These are phyloP conservation scores for Leptopilina boulardi DNA, from an alignment of 1,140 invertebrate species.

Conservation along the genomic window DNA sequence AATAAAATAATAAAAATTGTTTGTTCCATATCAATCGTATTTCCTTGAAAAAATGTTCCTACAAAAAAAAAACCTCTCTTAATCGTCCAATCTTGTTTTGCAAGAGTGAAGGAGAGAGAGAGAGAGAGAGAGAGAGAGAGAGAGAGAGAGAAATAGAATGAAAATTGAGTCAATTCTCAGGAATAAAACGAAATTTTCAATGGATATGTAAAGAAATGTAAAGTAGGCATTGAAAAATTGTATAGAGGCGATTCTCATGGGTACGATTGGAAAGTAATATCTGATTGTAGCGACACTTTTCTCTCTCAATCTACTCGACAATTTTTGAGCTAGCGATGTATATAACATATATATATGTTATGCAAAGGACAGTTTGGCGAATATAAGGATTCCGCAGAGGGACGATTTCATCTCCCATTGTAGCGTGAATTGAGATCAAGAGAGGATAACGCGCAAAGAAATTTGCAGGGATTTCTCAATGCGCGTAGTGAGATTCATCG, in stretches of 20 bases:
- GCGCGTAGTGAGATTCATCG: conserved; percentile 22
- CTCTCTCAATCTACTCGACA: not conserved
- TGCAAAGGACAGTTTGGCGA: conserved; percentile 15
- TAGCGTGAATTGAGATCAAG: conserved; percentile 20
- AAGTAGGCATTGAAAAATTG: conserved; percentile 7
- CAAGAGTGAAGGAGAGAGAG: no score
- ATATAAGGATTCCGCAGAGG: not conserved
- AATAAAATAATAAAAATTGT: no score
- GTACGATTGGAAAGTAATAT: conserved; percentile 11
- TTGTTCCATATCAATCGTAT: no score
- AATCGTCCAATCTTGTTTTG: no score
- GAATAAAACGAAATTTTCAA: not conserved
- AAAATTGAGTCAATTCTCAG: no score
- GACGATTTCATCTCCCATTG: not conserved
- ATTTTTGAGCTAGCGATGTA: not conserved
- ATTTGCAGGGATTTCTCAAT: conserved; percentile 25
- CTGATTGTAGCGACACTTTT: conserved; percentile 3
- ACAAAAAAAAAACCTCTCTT: no score
- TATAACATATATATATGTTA: not conserved
- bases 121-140: no score
- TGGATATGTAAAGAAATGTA: conserved; percentile 14
- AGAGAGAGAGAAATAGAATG: no score
- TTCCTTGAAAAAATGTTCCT: no score
- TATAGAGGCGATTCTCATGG: not conserved
- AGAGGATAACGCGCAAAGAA: conserved; percentile 21